Base-by-base conservation (phyloP, 1,140 invertebrate genomes). In the Cotesia vestalis region DNA sequence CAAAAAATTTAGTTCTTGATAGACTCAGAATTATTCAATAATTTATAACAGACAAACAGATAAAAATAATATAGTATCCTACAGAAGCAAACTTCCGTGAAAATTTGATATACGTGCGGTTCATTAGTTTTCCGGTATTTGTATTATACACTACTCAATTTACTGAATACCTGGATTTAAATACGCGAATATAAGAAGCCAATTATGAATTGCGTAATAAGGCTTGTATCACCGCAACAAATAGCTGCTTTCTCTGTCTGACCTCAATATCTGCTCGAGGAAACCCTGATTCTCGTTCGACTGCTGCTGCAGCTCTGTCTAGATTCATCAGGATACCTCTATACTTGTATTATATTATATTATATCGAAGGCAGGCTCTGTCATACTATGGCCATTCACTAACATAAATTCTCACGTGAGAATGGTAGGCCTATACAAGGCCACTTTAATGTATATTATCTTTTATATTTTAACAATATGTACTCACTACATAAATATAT, bases 201-300 rank as follows among this genome's bases (percentile, higher is more conserved):
- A 67, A 81, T 83, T 82, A 80, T 79, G 76, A 81, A 82, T 84
- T 81, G 79, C 78, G 77, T 78, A 83, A 83, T 63, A 75, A 69
- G 72, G 67, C 73, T 79, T 76, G 77, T 80, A 81, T 82, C 77
- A 79, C 77, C 73, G 71, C 67, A 55, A 71, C 35, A 64, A 74
- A 69, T 73, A 75, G 74, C 76, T 80, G 79, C 81, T 83, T 83
- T 83, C 82, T 82, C 81, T 81, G 81, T 78, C 73, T 80, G 82
- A 83, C 83, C 83, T 78, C 78, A 74, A 84, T 83, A 78, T 76
- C 73, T 76, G 69, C 66, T 77, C 75, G 78, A 80, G 73, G 73
- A 72, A 76, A 76, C 74, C 71, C 63, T 71, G 76, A 78, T 80
- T 76, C 68, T 69, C 69, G 51, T 35, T n/a, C 9, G 35, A 36